Evolutionary conservation across 2,113 vertebrate genomes (phyloP).

Genomic region (Mormyrus lacerda): DNA sequence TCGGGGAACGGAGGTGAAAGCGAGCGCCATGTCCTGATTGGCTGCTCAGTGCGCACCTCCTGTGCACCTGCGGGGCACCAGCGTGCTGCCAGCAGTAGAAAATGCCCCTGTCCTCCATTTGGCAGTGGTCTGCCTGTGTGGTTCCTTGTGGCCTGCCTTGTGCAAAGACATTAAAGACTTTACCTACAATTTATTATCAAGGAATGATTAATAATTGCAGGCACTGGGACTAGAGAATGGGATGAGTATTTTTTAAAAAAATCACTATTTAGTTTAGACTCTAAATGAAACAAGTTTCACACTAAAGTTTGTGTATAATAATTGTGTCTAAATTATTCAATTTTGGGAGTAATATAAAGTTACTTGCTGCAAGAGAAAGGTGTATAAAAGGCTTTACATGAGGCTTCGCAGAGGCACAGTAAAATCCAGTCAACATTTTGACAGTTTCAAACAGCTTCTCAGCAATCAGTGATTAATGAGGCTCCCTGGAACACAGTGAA

Average conservation of each 20-base stretch:
- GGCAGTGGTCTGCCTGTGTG: background rate
- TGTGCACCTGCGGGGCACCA: background rate
- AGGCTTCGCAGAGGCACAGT: background rate
- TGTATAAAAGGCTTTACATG: background rate
- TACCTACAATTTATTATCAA: background rate
- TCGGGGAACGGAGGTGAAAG: background rate
- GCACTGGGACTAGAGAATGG: background rate
- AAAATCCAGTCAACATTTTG: background rate
- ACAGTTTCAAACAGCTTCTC: background rate
- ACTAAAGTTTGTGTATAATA: background rate
- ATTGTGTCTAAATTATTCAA: slow-evolving; percentile 2
- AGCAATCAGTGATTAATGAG: background rate
- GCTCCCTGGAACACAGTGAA: background rate
- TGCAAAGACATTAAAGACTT: background rate
- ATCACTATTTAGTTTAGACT: background rate
- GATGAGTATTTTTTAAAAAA: background rate
- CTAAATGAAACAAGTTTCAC: background rate
- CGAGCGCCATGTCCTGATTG: background rate
- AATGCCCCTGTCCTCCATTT: background rate
- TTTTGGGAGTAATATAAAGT: background rate
- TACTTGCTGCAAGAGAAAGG: background rate
- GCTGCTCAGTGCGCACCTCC: background rate
- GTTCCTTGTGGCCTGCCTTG: background rate
- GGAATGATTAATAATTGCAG: background rate
- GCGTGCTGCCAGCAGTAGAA: background rate